Conservation (phyloP, 2,888 invertebrate species). For the Glaucopsyche alexis region DNA sequence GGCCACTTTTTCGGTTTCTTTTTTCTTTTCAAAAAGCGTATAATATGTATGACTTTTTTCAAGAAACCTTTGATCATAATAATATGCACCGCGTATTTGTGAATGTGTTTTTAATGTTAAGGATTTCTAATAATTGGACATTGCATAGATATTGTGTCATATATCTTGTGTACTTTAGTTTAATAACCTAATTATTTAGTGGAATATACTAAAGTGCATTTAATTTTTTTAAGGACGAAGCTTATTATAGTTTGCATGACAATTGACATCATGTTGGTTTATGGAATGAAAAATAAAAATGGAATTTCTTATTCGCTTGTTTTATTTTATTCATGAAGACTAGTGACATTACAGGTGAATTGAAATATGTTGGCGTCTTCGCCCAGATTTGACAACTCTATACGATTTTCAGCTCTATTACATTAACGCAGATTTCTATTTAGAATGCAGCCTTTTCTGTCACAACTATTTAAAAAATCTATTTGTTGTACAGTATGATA, state of each 20-base stretch:
- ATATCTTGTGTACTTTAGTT: slow-evolving; percentile 61
- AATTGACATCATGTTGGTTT: slow-evolving; percentile 64
- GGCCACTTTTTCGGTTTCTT: neutral
- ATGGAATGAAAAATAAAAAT: slow-evolving; percentile 70
- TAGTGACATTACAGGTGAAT: no score
- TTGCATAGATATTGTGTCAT: slow-evolving; percentile 59
- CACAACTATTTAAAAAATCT: no score
- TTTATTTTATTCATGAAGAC: slow-evolving; percentile 39
- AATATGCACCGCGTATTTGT: slow-evolving; percentile 24
- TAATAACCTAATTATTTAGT: slow-evolving; percentile 50
- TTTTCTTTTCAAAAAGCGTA: neutral
- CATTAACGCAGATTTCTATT: no score
- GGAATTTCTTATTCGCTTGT: slow-evolving; percentile 47
- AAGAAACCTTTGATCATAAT: slow-evolving; percentile 7
- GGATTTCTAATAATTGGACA: slow-evolving; percentile 22
- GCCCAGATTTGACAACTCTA: no score
- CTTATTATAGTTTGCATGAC: slow-evolving; percentile 59
- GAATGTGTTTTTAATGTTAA: slow-evolving; percentile 27
- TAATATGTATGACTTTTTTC: slow-evolving; percentile 5
- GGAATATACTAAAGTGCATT: slow-evolving; percentile 68
- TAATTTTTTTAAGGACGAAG: slow-evolving; percentile 59
- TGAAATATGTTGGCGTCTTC: no score
- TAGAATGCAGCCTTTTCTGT: no score
- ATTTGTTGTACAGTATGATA: no score
- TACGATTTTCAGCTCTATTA: no score